Evolutionary conservation across 2,797 vertebrate genomes (phyloP), one percentile per base, ranked within the genome.

Genomic region (Gymnodraco acuticeps): DNA sequence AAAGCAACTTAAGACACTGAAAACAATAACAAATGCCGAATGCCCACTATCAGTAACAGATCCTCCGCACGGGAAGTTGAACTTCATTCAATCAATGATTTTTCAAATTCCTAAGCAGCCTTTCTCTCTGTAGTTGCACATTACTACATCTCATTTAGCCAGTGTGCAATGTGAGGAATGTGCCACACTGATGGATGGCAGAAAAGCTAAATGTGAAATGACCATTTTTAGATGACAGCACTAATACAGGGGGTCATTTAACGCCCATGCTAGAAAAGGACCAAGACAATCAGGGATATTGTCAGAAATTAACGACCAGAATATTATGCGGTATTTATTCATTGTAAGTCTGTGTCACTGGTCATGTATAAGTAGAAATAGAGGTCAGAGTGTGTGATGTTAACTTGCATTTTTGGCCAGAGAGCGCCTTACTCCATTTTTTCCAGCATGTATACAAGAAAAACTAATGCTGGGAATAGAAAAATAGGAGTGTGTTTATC

Each of bases 281-380:
- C 87, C 85, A 82, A 89, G 92, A 91, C 92, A 94, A 93, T 94
- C 92, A 93, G 92, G 93, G 89, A 93, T 88, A 92, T 93, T 93
- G 93, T 94, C 93, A 89, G 84, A 92, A 85, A 85, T 83, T 45
- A 91, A 88, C 78, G 89, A 88, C 69, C 75, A 85, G 80, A 90
- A 86, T 86, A 91, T 90, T 75, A 89, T 81, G 84, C 78, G 75
- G 78, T 93, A 90, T 92, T 93, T 93, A 92, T 89, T 93, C 85
- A 89, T 88, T 90, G 88, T 93, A 88, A 77, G 86, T 93, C 88
- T 92, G 88, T 92, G 85, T 91, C 84, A 85, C 89, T 87, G 88
- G 88, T 93, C 82, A 87, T 89, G 87, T 94, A 86, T 83, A 90
- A 91, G 87, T 93, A 92, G 88, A 92, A 87, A 75, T 93, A 91